Conservation (phyloP, 53 echinoderm and acorn worm genomes). For the Holothuria leucospilota region DNA sequence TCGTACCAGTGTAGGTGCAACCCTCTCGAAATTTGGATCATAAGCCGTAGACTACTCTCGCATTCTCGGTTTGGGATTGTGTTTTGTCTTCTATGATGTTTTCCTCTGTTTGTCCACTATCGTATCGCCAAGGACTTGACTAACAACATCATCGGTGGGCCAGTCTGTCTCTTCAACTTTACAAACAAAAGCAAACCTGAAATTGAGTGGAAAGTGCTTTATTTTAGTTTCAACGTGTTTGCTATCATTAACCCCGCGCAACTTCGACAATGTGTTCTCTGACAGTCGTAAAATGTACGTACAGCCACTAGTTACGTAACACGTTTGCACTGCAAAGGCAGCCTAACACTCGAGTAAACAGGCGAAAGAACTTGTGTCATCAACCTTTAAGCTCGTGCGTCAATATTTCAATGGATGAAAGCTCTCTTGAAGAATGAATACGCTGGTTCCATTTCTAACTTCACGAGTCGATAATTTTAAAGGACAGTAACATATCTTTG, state of each 20-base stretch:
- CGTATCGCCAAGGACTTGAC: no score
- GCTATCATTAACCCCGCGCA: slow-evolving; percentile 15
- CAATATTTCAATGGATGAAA: slow-evolving; percentile 33
- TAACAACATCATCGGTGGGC: no score
- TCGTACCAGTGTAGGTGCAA: no score
- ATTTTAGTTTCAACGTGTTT: slow-evolving; percentile 3
- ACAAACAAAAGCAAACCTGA: not conserved
- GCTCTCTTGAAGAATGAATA: slow-evolving; percentile 41
- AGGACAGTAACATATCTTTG: not conserved
- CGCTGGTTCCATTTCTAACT: not conserved
- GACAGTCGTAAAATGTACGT: slow-evolving; percentile 9
- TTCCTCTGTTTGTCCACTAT: no score
- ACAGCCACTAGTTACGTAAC: slow-evolving; percentile 11
- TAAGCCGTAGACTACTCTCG: no score
- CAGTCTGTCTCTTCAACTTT: no score
- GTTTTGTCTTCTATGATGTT: no score
- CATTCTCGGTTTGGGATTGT: no score
- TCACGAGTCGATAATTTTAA: not conserved
- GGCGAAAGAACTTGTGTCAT: slow-evolving; percentile 31
- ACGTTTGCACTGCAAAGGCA: slow-evolving; percentile 37
- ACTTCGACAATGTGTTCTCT: slow-evolving; percentile 1
- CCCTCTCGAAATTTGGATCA: no score
- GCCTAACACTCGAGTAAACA: slow-evolving; percentile 24
- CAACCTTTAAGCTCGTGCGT: slow-evolving; percentile 40
- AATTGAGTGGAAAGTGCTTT: slow-evolving; percentile 25